Base-by-base conservation (phyloP, 2,113 vertebrate genomes). In the Gobius niger region DNA sequence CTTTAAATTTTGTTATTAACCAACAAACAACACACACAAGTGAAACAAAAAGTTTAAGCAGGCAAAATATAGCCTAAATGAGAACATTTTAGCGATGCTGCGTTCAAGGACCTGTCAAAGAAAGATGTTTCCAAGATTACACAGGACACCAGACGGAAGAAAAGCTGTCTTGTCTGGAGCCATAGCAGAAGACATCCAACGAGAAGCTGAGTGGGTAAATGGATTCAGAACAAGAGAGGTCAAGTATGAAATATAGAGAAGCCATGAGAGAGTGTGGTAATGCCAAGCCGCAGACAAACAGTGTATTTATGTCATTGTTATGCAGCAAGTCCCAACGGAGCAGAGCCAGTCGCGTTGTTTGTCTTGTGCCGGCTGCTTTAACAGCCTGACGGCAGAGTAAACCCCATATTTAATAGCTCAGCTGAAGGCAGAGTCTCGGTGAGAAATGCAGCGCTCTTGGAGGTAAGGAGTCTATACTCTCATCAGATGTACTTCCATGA, bases 341-440 rank as follows among this genome's bases (percentile, higher is more conserved):
- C 47, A 52, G 34, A 40, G 50, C 47, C 61, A 18, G 51, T 53
- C 69, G 76, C 56, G 54, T 41, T 74, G 65, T 81, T 72, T 72
- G 44, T 73, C 49, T 56, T 70, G 47, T 66, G 15, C 73, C 34
- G n/a, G 24, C 44, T 5, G 70, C 52, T 60, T 44, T 61, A 71
- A 73, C 72, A 75, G 66, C 62, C 41, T 62, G 73, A 78, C 75
- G 71, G 72, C 59, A 63, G 47, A 52, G 72, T 82, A 84, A 81
- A 81, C 84, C 57, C 61, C 46, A 9, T 47, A 54, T 78, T 82
- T 84, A 79, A 88, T 82, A 73, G 75, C 60, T 18, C 44, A 8
- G 7, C 76, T 54, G 53, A 61, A 15, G 13, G 24, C 69, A 69
- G 69, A 63, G 41, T 56, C 57, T 44, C 57, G 16, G 8, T 34